Evolutionary conservation across 1,140 invertebrate genomes (phyloP).

Genomic region (Drosophila melanica): DNA sequence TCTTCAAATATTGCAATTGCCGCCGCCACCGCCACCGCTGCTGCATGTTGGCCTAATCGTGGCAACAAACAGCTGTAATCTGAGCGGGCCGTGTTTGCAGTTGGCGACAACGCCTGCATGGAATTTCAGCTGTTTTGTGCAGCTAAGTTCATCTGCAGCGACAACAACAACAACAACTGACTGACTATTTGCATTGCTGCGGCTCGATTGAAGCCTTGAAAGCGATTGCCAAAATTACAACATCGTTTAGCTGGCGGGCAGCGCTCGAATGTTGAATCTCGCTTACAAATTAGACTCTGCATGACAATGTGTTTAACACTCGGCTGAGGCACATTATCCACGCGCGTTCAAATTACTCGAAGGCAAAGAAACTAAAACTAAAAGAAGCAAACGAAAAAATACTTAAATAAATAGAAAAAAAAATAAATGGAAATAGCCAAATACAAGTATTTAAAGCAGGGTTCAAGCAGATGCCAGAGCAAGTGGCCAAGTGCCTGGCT

Average conservation of each 20-base stretch:
- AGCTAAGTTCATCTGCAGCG: constrained; percentile 18
- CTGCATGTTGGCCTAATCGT: constrained; percentile 66
- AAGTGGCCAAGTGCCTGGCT: constrained; percentile 24
- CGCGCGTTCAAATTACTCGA: constrained; percentile 19
- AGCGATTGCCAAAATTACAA: constrained; percentile 58
- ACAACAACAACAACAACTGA: constrained; percentile 3
- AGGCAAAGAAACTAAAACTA: constrained; percentile 2
- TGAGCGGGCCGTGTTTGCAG: constrained; percentile 43
- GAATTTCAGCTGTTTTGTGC: constrained; percentile 12
- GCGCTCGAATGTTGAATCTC: constrained; percentile 53
- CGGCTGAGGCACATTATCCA: constrained; percentile 22
- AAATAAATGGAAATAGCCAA: neutral
- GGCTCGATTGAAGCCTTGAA: constrained; percentile 69
- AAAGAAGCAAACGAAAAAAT: neutral
- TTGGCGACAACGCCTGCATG: constrained; percentile 61
- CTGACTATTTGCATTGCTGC: constrained; percentile 61
- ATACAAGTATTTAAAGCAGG: constrained; percentile 13
- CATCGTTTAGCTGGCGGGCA: constrained; percentile 8
- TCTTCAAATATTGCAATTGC: neutral
- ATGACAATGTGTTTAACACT: constrained; percentile 80
- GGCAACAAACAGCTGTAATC: constrained; percentile 41
- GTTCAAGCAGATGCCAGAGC: constrained; percentile 19
- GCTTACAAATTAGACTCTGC: constrained; percentile 75
- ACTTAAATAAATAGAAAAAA: neutral
- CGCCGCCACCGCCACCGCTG: neutral